Conservation (phyloP, 2,113 vertebrate species). For the Athene cunicularia region DNA sequence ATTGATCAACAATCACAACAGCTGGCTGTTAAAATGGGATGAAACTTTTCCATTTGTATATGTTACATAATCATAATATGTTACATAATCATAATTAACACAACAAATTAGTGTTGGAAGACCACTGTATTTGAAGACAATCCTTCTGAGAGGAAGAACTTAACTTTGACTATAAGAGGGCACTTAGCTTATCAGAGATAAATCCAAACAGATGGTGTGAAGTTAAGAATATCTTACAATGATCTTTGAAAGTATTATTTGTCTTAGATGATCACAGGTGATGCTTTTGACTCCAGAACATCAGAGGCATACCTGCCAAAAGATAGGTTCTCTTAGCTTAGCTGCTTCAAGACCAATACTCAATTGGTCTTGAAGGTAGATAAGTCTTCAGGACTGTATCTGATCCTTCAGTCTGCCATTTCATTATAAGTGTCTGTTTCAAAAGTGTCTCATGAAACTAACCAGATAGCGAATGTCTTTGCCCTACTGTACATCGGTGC, state of each 20-base stretch:
- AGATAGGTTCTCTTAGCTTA: background rate
- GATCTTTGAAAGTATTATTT: background rate
- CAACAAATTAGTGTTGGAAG: background rate
- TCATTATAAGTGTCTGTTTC: background rate
- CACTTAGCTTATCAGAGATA: background rate
- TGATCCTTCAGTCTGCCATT: background rate
- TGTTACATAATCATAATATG: background rate
- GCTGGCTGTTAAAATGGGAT: background rate
- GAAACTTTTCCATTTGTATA: background rate
- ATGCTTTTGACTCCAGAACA: background rate
- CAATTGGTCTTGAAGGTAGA: background rate
- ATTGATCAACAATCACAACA: background rate
- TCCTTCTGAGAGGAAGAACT: background rate
- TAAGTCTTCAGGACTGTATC: background rate
- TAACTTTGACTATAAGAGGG: background rate
- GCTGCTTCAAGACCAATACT: background rate
- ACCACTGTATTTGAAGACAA: background rate
- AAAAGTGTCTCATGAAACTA: background rate
- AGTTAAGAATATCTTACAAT: background rate
- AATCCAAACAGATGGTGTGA: background rate
- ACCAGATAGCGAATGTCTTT: background rate
- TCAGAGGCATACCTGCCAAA: background rate
- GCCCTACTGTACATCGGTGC: background rate
- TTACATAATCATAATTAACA: background rate
- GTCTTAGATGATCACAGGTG: background rate